Percentiles rank a stretch among this genome's conserved stretches.
Evolutionary conservation across 2,888 invertebrate genomes (phyloP).

Genomic region (Deroplatys truncata): DNA sequence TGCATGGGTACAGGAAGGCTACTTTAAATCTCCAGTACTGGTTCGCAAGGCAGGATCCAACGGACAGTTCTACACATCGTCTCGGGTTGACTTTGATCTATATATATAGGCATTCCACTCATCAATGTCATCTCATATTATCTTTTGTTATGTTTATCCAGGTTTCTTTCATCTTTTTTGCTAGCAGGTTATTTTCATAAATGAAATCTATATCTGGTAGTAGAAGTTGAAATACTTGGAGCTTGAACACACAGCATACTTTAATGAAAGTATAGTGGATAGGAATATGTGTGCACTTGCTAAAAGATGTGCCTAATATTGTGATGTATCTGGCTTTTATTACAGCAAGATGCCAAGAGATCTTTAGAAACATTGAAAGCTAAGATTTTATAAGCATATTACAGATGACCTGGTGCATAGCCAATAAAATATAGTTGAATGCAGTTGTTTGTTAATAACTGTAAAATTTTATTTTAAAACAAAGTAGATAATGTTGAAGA

Average conservation of each 20-base stretch:
- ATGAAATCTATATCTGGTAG: neutral
- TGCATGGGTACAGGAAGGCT: slow-evolving; percentile 80
- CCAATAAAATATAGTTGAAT: too few species aligned
- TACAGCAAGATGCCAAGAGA: neutral
- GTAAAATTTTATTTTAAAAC: too few species aligned
- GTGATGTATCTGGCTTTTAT: neutral
- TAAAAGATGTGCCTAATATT: neutral
- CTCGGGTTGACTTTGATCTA: slow-evolving; percentile 89
- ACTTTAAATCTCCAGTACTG: slow-evolving; percentile 75
- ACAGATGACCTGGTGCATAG: neutral
- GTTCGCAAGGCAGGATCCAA: slow-evolving; percentile 75
- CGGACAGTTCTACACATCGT: slow-evolving; percentile 78
- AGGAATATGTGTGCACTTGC: neutral
- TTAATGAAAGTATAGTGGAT: neutral
- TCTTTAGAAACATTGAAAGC: neutral
- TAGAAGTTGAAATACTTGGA: neutral
- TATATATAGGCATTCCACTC: slow-evolving; percentile 58
- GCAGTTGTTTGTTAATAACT: too few species aligned
- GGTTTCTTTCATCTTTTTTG: neutral
- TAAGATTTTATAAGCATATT: neutral
- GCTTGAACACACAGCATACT: neutral
- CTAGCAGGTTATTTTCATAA: neutral
- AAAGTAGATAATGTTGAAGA: too few species aligned
- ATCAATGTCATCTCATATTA: neutral
- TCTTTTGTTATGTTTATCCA: neutral